These are phyloP conservation scores for Scotopteryx bipunctaria DNA, from an alignment of 2,888 invertebrate species.

Conservation along the genomic window DNA sequence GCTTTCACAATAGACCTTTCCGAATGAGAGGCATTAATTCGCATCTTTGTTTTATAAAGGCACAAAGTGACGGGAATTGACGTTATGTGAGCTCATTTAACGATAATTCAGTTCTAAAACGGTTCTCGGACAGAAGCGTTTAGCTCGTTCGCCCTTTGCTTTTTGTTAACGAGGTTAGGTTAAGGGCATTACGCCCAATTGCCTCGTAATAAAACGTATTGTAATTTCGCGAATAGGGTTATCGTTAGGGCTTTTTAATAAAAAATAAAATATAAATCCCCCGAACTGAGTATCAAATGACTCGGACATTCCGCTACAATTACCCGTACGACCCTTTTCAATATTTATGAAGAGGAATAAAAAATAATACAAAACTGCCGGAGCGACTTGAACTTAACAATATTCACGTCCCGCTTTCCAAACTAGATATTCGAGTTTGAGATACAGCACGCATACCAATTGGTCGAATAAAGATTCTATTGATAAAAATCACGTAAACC, in stretches of 20 bases:
- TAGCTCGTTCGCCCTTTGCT: constrained; percentile 32
- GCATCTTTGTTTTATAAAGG: constrained; percentile 80
- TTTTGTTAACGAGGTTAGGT: constrained; percentile 33
- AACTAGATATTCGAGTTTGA: constrained; percentile 22
- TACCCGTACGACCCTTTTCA: constrained; percentile 37
- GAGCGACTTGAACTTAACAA: constrained; percentile 27
- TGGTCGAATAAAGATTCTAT: constrained; percentile 51
- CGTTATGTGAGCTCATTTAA: constrained; percentile 71
- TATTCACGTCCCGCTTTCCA: constrained; percentile 22
- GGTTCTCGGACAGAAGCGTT: constrained; percentile 49
- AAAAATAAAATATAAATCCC: constrained; percentile 32
- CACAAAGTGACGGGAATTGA: constrained; percentile 75
- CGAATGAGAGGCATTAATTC: constrained; percentile 80
- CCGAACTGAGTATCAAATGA: constrained; percentile 29
- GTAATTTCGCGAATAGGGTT: constrained; percentile 32
- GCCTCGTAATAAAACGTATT: constrained; percentile 38
- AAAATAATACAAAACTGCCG: constrained; percentile 28
- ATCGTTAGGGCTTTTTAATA: constrained; percentile 31
- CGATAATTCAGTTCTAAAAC: constrained; percentile 64
- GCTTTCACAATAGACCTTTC: constrained; percentile 77
- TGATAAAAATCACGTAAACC: constrained; percentile 65
- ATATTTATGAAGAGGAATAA: constrained; percentile 36
- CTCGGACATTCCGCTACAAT: constrained; percentile 33
- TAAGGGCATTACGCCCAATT: constrained; percentile 36
- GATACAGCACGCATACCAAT: constrained; percentile 38